These are phyloP conservation scores for Lucilia cuprina DNA, from an alignment of 1,140 invertebrate species.

Conservation along the genomic window DNA sequence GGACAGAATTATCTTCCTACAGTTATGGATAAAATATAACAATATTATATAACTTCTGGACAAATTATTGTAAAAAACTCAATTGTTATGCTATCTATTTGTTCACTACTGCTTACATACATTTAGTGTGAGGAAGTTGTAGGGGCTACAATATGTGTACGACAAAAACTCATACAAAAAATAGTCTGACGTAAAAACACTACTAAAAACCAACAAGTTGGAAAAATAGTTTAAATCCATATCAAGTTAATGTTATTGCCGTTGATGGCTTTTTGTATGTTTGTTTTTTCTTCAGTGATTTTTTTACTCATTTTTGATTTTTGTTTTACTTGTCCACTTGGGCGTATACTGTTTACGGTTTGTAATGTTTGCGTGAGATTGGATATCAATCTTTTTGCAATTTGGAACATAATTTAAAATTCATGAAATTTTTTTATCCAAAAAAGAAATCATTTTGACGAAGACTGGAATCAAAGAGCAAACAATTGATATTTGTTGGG, in stretches of 20 bases:
- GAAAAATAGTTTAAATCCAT: background rate
- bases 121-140: slow-evolving; percentile 15
- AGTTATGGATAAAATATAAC: background rate
- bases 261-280: background rate
- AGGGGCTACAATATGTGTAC: background rate
- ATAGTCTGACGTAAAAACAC: background rate
- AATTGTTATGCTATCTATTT: background rate
- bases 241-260: background rate
- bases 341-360: background rate
- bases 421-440: slow-evolving; percentile 61
- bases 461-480: background rate
- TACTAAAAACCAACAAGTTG: background rate
- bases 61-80: background rate
- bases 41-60: too few relatives aligned
- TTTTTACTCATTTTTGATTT: too few relatives aligned
- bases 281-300: background rate
- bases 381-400: slow-evolving; percentile 57
- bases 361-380: slow-evolving; percentile 52
- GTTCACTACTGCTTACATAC: background rate
- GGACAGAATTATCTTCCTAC: background rate
- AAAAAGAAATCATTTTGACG: slow-evolving; percentile 32
- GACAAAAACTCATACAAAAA: background rate
- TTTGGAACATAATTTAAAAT: slow-evolving; percentile 60
- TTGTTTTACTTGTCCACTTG: slow-evolving; percentile 4
- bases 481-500: background rate